Base-by-base conservation (phyloP, 2,113 vertebrate species). In the Blennius ocellaris region DNA sequence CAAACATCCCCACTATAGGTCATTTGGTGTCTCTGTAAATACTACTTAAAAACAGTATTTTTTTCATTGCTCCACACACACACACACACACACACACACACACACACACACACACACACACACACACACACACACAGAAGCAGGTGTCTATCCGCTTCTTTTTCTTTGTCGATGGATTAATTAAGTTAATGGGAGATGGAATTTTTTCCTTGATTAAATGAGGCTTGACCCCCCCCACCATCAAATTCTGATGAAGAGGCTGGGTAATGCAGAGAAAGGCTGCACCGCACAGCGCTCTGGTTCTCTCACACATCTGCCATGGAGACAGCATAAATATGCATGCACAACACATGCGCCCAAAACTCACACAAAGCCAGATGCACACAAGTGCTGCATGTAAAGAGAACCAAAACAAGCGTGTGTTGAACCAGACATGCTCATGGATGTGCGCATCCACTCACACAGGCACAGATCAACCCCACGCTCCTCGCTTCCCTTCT, bases 181-280 rank as follows among this genome's bases (percentile, higher is more conserved):
- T 93, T 92, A 92, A 82, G 81, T 87, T 91, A 92, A 93, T 92
- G 88, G 90, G 78, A 91, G 82, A 91, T 78, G 63, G 72, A 88
- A 84, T 90, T 90, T 90, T 90, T 81, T 78, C 65, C 84, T 84
- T 93, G 86, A 92, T 92, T 91, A 91, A 93, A 88, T 86, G 86
- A 89, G 80, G 84, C 85, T 80, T 85, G 74, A 89, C 79, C 86
- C 76, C 86, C 76, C 77, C 76, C 69, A 68, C 70, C 69, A 69
- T 73, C 50, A 82, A 78, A 61, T 82, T 71, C 66, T 81, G 76
- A 87, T 80, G 78, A 84, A 81, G 73, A 88, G 79, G 54, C 56
- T 53, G 68, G 44, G 57, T 72, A 64, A 71, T 65, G 66, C 56
- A 66, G 76, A 85, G 66, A 80, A 67, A 83, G 62, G 66, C 63